Conservation (phyloP, 2,888 invertebrate species). For the Schizaphis graminum region DNA sequence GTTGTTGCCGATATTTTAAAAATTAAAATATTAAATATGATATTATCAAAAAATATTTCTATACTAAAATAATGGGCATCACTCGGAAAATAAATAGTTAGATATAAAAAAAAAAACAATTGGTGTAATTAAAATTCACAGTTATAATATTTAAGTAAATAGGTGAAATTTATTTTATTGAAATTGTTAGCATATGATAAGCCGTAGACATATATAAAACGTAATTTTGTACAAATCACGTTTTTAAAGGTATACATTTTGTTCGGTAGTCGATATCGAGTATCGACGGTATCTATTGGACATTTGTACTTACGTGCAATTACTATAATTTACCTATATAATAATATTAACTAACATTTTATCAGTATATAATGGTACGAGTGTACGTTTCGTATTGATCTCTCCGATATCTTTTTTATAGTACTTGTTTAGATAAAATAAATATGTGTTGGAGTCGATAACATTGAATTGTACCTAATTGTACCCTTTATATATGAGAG, state of each 20-base stretch:
- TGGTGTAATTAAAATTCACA: background rate
- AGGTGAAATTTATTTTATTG: background rate
- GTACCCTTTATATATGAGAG: background rate
- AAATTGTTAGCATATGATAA: background rate
- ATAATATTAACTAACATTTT: background rate
- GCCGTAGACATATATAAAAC: background rate
- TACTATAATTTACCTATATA: background rate
- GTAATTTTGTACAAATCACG: background rate
- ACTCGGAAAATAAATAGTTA: background rate
- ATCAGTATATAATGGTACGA: background rate
- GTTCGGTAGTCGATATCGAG: background rate
- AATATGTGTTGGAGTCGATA: background rate
- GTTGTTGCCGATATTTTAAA: conserved; percentile 11
- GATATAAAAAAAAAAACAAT: background rate
- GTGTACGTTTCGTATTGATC: background rate
- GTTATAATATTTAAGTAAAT: background rate
- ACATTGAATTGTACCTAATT: background rate
- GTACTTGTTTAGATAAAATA: background rate
- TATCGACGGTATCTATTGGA: background rate
- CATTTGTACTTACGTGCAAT: background rate
- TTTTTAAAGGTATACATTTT: background rate
- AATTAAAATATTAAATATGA: background rate
- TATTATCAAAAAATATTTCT: background rate
- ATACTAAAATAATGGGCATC: background rate
- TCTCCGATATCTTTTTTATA: background rate